Percentiles rank a stretch among this genome's conserved stretches.
Conservation (phyloP, 2,888 invertebrate genomes). For the Cephus spinipes region DNA sequence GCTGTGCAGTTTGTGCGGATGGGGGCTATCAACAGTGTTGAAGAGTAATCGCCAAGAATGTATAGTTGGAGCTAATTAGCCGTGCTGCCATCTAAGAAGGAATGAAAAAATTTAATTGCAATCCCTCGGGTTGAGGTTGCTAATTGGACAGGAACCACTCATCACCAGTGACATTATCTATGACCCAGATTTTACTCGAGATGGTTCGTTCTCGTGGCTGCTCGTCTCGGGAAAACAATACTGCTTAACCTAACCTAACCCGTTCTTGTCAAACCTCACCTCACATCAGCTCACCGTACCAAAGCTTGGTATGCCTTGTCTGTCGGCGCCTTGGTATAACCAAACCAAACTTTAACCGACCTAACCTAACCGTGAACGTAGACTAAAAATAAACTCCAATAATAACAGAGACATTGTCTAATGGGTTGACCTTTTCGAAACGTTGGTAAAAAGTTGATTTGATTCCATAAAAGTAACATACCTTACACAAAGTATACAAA, state of each 20-base stretch:
- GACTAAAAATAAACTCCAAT: background rate
- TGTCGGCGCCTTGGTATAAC: background rate
- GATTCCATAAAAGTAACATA: background rate
- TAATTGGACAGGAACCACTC: constrained; percentile 38
- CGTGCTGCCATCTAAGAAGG: constrained; percentile 24
- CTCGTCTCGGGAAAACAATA: constrained; percentile 14
- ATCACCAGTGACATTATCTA: constrained; percentile 29
- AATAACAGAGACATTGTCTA: background rate
- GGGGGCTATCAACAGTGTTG: background rate
- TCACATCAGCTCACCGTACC: background rate
- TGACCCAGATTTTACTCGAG: constrained; percentile 26
- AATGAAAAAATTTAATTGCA: constrained; percentile 35
- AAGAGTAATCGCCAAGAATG: constrained; percentile 25
- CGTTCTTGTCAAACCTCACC: background rate
- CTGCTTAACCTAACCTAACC: background rate
- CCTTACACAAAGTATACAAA: background rate
- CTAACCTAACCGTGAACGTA: background rate
- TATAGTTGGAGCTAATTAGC: constrained; percentile 35
- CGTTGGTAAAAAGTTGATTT: background rate
- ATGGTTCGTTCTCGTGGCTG: constrained; percentile 5
- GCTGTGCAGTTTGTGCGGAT: background rate
- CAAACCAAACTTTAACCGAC: background rate
- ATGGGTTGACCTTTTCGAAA: background rate
- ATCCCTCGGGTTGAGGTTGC: constrained; percentile 35
- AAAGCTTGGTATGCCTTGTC: background rate